Conservation (phyloP, 1,140 invertebrate genomes). For the Papilio machaon region DNA sequence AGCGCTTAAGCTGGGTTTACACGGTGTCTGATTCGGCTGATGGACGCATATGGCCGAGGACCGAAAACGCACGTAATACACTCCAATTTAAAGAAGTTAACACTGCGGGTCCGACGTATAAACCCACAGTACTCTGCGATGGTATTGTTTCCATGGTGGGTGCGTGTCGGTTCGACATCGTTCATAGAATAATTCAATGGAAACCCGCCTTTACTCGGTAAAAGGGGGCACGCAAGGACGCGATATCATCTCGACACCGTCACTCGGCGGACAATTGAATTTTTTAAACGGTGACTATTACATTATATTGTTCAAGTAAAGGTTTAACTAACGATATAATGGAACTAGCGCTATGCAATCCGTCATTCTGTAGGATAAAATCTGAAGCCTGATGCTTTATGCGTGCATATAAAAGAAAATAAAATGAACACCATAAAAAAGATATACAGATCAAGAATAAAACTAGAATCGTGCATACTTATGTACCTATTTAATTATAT, state of each 20-base stretch:
- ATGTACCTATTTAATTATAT: background rate
- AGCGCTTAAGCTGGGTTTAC: background rate
- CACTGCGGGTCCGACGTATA: too few species aligned
- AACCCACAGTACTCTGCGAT: too few species aligned
- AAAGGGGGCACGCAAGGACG: conserved; percentile 16
- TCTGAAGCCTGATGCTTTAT: background rate
- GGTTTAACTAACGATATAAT: background rate
- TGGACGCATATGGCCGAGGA: background rate
- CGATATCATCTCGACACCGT: conserved; percentile 25
- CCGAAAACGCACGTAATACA: too few species aligned
- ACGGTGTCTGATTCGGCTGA: background rate
- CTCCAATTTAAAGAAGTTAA: too few species aligned
- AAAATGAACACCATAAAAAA: background rate
- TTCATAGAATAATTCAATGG: background rate
- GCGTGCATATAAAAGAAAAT: background rate
- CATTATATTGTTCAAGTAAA: conserved; percentile 18
- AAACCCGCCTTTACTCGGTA: background rate
- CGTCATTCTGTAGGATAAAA: background rate
- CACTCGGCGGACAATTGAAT: conserved; percentile 2
- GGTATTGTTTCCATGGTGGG: background rate
- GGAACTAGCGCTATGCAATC: background rate
- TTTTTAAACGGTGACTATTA: conserved; percentile 26
- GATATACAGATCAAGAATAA: background rate
- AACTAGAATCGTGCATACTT: background rate
- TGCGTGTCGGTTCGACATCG: background rate